These are phyloP conservation scores for Platalea minor DNA, from an alignment of 2,797 vertebrate species.

Conservation along the genomic window DNA sequence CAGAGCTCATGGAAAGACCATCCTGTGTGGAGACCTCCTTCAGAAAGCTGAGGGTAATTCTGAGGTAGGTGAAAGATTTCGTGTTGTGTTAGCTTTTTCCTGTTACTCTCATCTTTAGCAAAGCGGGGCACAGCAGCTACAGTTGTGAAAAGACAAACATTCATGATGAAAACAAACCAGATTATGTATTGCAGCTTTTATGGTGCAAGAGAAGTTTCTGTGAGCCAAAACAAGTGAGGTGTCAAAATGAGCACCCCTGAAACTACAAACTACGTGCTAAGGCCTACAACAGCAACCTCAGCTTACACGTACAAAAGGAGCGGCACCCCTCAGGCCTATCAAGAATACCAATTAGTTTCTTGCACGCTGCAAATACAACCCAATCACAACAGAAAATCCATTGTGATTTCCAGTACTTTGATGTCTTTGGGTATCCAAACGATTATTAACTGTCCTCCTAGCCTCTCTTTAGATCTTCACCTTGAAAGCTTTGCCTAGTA, in stretches of 20 bases:
- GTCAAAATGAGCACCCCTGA: background rate
- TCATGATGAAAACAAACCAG: background rate
- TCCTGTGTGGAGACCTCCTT: background rate
- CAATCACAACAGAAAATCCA: background rate
- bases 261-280: background rate
- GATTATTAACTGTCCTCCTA: background rate
- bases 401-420: background rate
- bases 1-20: background rate
- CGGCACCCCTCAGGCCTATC: background rate
- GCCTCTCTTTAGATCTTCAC: background rate
- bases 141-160: background rate
- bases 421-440: background rate
- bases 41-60: background rate
- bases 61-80: background rate
- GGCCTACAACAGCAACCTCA: background rate
- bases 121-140: background rate
- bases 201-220: background rate
- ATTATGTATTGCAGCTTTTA: background rate
- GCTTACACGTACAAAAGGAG: background rate
- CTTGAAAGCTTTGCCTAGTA: background rate
- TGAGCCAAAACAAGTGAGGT: background rate
- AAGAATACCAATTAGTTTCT: background rate
- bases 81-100: background rate
- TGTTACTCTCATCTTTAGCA: background rate
- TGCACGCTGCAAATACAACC: background rate